Evolutionary conservation across 1,140 invertebrate genomes (phyloP), one percentile per base, ranked within the genome.

Genomic region (Lerema accius): DNA sequence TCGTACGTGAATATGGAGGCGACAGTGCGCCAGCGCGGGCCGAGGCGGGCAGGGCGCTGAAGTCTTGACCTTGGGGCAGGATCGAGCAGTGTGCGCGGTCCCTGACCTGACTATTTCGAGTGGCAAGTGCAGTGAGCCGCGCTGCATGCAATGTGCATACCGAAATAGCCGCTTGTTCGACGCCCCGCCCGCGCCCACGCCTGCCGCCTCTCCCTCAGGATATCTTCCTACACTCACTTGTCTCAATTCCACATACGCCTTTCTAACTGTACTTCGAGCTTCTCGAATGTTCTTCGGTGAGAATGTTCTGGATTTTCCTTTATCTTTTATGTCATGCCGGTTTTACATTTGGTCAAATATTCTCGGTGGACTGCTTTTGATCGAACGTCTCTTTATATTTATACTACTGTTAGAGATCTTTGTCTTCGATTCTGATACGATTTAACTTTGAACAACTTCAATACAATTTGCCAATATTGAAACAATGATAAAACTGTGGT

Each of bases 51-150:
- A 67, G 71, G 67, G 72, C 63, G 62, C 67, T 61, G 62, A 67
- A 82, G 76, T 78, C 85, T 89, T 90, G 87, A 89, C 86, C 87
- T 90, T 90, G 87, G 81, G 82, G 82, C 76, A 90, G 86, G 87
- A 86, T 87, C 79, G 84, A 82, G 77, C 83, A 78, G 78, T 71
- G 79, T 76, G 77, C 71, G 83, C 87, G 87, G 87, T 90, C 87
- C 84, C 86, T 90, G 87, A 90, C 87, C 87, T 88, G 87, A 85
- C 87, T 90, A 90, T 90, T 90, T 90, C 84, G 76, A 89, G 86
- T 90, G 84, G 87, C 86, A 89, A 90, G 87, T 89, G 87, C 80
- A 80, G 71, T 66, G 78, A 61, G 80, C 71, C 73, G 78, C 82
- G 84, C 81, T 74, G 82, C 82, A 82, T 87, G 85, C 87, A 90